A percentile compares a stretch with the other conserved stretches of the same genome.
Conservation (phyloP, 2,888 invertebrate species). For the Mimachlamys varia region DNA sequence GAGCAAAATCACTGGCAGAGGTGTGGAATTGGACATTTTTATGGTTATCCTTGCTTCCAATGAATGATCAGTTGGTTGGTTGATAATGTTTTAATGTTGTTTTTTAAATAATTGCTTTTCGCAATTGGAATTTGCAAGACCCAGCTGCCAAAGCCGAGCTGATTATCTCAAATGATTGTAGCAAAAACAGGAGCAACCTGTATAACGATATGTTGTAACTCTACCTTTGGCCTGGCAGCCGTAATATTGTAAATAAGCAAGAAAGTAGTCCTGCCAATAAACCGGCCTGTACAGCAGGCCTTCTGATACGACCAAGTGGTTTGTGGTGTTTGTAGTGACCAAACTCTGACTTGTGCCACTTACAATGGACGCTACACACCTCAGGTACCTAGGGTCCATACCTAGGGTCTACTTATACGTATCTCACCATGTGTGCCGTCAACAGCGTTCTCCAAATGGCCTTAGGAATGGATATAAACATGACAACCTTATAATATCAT, state of each 20-base stretch:
- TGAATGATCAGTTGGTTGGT: no score
- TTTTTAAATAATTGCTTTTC: no score
- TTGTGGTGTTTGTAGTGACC: constrained; percentile 26
- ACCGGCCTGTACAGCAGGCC: not conserved
- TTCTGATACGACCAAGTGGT: constrained; percentile 19
- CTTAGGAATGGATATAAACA: constrained; percentile 13
- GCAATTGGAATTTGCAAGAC: no score
- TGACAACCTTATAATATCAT: not conserved
- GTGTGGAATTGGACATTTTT: no score
- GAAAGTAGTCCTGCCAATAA: constrained; percentile 21
- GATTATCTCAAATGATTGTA: no score
- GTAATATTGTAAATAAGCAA: not conserved
- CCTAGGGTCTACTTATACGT: no score
- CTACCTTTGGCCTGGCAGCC: not conserved
- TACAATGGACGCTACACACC: not conserved
- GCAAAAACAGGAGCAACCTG: no score
- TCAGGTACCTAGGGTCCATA: not conserved
- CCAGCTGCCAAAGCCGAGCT: no score
- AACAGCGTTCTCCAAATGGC: not conserved
- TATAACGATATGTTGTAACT: not conserved
- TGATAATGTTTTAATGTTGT: no score
- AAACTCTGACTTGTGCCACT: not conserved
- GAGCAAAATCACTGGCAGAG: no score
- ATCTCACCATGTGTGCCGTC: no score
- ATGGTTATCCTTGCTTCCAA: no score